Evolutionary conservation across 2,113 vertebrate genomes (phyloP).

Genomic region (Mionectes macconnelli): DNA sequence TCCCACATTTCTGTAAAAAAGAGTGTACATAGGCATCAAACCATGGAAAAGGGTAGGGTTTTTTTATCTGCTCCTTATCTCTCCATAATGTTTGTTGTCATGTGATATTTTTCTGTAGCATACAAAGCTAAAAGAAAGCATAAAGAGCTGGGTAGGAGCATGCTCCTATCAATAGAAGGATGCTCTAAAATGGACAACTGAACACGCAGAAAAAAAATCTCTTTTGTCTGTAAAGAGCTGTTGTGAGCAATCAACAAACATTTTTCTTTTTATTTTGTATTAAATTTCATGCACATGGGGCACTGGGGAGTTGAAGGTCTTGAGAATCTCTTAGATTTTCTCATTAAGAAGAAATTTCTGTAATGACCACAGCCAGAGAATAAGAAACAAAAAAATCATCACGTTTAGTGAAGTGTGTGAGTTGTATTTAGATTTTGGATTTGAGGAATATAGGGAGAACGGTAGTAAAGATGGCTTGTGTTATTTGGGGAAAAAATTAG

Average conservation of each 20-base stretch:
- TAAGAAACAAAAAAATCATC: neutral
- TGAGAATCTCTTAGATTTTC: neutral
- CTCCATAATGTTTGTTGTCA: neutral
- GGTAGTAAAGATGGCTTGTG: accelerated
- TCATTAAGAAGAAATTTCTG: neutral
- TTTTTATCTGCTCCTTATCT: neutral
- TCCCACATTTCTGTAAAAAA: neutral
- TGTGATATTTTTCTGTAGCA: neutral
- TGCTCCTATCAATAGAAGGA: neutral
- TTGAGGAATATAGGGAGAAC: neutral
- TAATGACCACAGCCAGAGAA: neutral
- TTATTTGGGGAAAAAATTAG: neutral
- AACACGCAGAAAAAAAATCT: neutral
- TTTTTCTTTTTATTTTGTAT: neutral
- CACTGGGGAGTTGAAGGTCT: neutral
- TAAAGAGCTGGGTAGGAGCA: neutral
- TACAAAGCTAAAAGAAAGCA: neutral
- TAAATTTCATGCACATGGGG: neutral
- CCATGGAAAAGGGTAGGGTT: neutral
- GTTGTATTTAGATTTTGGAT: neutral
- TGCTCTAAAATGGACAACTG: neutral
- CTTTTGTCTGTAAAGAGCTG: neutral
- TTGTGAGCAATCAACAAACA: neutral
- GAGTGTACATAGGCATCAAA: neutral
- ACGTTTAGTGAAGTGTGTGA: neutral